Base-by-base conservation (phyloP, 2,797 vertebrate genomes). In the Anniella stebbinsi region DNA sequence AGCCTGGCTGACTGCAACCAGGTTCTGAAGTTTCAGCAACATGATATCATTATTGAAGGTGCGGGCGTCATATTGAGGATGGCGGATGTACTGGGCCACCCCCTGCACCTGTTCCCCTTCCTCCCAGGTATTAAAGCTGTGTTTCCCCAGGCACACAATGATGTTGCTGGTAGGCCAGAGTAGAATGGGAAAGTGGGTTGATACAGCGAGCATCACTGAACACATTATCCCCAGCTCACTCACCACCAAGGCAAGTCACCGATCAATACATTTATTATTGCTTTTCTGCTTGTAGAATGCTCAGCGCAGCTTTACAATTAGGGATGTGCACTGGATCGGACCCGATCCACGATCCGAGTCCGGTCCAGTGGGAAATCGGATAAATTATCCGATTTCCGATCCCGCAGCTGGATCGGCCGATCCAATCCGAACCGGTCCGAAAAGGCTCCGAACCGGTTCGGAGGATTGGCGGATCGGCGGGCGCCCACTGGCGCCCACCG, bases 151-250 rank as follows among this genome's bases (percentile, higher is more conserved):
- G 28, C 10, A 41, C 41, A 70, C 82, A 0, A 69, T 4, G 9
- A 84, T 51, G 60, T 91, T 85, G 81, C 91, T 94, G 51, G 66
- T 94, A 70, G 66, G 33, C 15, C 25, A 33, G 10, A 33, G 41
- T 81, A 38, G 88, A 90, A 1, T 83, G 54, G 60, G 48, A 41
- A 60, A 13, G 33, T 84, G 48, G 21, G 36, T 33, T 15, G 10
- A 23, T 45, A 83, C 36, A 45, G 45, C 25, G 60, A 66, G 17
- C 4, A 28, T 21, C n/a, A 73, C 17, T 17, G 70, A n/a, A 73
- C 70, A 38, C 18, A 30, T 36, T 73, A 7, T 45, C 21, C 75
- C 41, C 25, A 25, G 41, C 73, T 51, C 10, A 57, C 54, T n/a
- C 30, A 15, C 0, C 33, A 70, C 12, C 69, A n/a, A 33, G 33